phyloP scores from a whole-genome alignment of 2,113 vertebrate species.

The Erythrolamprus reginae region DNA sequence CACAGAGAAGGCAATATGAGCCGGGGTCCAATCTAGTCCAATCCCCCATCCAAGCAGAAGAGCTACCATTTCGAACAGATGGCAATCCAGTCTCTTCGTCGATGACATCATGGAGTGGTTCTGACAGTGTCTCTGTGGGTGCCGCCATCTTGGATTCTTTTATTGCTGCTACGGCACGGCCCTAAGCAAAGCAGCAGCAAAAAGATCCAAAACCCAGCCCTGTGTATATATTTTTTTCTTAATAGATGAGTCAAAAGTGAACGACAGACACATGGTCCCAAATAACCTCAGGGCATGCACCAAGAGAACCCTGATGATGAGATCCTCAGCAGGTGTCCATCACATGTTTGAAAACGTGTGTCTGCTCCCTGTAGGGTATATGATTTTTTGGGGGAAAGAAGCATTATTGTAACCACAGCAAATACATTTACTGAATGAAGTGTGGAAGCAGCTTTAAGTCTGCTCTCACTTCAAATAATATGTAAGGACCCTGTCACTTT shows the following conservation, averaged over 20 bases:
- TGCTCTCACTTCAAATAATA: background rate
- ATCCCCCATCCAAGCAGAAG: no score
- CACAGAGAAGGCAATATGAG: no score
- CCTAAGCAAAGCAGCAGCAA: no score
- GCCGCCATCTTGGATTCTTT: no score
- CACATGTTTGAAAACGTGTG: background rate
- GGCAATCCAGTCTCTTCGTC: no score
- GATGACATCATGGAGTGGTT: no score
- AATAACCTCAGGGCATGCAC: background rate
- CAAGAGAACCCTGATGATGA: background rate
- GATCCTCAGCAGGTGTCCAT: background rate
- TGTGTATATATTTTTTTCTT: background rate
- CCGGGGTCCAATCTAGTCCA: no score
- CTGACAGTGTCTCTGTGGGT: no score
- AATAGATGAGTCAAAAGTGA: background rate
- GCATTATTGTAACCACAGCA: background rate
- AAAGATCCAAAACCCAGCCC: no score
- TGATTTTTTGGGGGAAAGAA: background rate
- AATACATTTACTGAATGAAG: background rate
- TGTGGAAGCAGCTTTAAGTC: background rate
- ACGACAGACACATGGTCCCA: background rate
- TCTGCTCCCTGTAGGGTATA: background rate
- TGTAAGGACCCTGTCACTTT: background rate
- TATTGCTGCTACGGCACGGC: no score
- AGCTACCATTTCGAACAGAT: no score